Evolutionary conservation across 2,797 vertebrate species (phyloP).

Genomic region (Alosa sapidissima): DNA sequence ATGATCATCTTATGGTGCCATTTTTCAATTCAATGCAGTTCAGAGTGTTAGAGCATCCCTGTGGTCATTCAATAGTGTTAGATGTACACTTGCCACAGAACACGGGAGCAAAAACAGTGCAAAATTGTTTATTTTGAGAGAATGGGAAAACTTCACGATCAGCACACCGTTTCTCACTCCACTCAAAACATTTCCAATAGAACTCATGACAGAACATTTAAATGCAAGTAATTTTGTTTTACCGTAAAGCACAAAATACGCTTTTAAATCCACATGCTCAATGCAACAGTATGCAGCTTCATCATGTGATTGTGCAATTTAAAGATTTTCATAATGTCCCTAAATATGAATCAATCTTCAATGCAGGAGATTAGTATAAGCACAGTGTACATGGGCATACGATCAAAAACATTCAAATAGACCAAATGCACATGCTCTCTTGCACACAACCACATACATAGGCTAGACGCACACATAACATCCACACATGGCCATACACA

Average conservation of each 20-base stretch:
- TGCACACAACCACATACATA: background rate
- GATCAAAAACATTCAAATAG: background rate
- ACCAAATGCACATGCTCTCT: background rate
- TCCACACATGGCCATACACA: background rate
- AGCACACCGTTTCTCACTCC: background rate
- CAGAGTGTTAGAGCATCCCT: no score
- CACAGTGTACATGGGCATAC: background rate
- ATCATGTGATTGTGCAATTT: background rate
- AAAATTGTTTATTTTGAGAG: constrained; percentile 11
- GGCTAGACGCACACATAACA: background rate
- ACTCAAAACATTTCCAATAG: background rate
- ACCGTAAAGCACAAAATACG: background rate
- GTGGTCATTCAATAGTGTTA: no score
- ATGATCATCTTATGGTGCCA: no score
- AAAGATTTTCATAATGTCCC: background rate
- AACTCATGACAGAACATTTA: background rate
- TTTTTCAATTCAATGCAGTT: no score
- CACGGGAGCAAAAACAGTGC: background rate
- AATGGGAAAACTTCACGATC: background rate
- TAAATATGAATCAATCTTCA: background rate
- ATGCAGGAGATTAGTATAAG: background rate
- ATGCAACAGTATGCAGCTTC: constrained; percentile 11
- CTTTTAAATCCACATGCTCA: background rate
- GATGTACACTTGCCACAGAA: background rate
- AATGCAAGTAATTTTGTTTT: background rate